These are phyloP conservation scores for Stegostoma tigrinum DNA, from an alignment of 2,113 vertebrate genomes.

Conservation along the genomic window DNA sequence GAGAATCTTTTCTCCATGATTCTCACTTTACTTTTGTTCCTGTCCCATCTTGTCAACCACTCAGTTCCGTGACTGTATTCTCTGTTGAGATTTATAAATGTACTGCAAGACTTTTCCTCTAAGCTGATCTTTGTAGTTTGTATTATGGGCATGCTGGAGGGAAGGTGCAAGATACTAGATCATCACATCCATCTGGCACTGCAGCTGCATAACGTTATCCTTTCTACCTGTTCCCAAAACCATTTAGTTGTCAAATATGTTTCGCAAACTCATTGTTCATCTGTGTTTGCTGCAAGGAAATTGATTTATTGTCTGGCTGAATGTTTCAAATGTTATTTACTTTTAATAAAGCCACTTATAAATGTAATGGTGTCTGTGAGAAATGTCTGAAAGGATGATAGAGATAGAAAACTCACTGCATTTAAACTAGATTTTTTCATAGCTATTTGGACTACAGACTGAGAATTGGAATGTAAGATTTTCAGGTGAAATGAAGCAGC, in stretches of 20 bases:
- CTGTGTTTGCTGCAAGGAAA: not conserved
- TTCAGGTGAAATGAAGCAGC: too few relatives aligned
- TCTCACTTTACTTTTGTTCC: not conserved
- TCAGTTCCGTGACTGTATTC: not conserved
- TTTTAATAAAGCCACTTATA: not conserved
- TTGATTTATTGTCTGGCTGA: not conserved
- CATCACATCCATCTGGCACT: not conserved
- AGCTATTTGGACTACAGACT: not conserved
- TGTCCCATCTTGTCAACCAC: not conserved
- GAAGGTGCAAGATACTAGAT: not conserved
- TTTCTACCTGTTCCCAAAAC: not conserved
- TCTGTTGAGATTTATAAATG: not conserved
- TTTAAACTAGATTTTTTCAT: not conserved
- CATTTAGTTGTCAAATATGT: not conserved
- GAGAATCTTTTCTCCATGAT: not conserved
- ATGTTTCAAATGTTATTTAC: not conserved
- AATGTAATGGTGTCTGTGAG: not conserved
- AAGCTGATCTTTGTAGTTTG: not conserved
- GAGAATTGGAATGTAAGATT: not conserved
- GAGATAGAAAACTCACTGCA: not conserved
- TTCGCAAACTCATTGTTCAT: not conserved
- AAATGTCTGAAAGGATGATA: not conserved
- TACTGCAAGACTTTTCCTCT: not conserved
- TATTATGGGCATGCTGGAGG: not conserved
- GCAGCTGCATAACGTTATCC: not conserved